Conservation (phyloP, 2,797 vertebrate genomes). For the Squalus acanthias region DNA sequence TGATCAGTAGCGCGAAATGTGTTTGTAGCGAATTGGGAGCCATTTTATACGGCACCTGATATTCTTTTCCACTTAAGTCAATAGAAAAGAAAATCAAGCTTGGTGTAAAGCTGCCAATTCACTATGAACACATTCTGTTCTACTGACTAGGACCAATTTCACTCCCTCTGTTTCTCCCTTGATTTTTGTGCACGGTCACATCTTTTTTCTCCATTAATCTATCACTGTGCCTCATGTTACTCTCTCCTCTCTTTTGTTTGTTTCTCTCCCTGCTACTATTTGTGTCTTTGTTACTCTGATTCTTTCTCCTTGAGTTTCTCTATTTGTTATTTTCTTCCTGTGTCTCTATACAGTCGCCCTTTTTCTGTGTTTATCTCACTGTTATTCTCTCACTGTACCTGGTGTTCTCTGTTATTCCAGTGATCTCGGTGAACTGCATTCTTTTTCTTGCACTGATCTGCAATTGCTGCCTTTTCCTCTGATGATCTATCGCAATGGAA, state of each 20-base stretch:
- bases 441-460: not conserved
- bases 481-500: not conserved
- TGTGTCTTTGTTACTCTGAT: not conserved
- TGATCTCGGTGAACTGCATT: not conserved
- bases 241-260: not conserved
- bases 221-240: not conserved
- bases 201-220: not conserved
- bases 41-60: not conserved
- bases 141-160: not conserved
- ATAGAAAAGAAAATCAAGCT: not conserved
- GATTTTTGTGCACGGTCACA: not conserved
- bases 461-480: not conserved
- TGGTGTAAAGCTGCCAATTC: not conserved
- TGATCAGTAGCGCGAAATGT: not conserved
- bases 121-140: not conserved
- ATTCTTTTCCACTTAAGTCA: not conserved
- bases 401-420: not conserved
- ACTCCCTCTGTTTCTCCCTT: not conserved
- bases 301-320: not conserved
- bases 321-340: not conserved
- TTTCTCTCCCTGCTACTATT: not conserved
- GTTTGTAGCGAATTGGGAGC: not conserved
- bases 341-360: not conserved
- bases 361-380: not conserved
- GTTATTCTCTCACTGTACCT: not conserved